A percentile compares a stretch with the other conserved stretches of the same genome.
Evolutionary conservation across 2,113 vertebrate genomes (phyloP).

Genomic region (Leptobrachium ailaonicum): DNA sequence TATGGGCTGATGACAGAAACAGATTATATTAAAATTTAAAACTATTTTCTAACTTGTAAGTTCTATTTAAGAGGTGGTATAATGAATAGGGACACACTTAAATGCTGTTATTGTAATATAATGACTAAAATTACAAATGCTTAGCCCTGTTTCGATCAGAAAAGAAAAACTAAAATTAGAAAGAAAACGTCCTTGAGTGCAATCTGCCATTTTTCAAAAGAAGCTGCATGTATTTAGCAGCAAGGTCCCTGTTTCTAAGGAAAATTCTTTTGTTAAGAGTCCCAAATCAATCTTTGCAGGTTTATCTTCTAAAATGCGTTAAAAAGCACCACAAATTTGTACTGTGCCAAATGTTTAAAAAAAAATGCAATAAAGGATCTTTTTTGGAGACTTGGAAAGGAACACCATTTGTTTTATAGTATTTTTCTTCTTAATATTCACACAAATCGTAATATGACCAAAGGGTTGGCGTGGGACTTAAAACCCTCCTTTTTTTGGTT

Average conservation of each 20-base stretch:
- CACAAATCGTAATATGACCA: slow-evolving; percentile 7
- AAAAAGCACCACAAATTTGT: slow-evolving; percentile 78
- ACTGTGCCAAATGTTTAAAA: slow-evolving; percentile 80
- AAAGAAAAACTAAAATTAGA: slow-evolving; percentile 11
- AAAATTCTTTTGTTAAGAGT: slow-evolving; percentile 75
- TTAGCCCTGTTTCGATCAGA: slow-evolving; percentile 61
- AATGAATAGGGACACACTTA: slow-evolving; percentile 49
- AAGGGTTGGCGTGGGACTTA: not conserved
- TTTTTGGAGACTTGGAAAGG: slow-evolving; percentile 56
- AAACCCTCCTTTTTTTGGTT: not conserved
- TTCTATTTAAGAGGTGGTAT: slow-evolving; percentile 76
- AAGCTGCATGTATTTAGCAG: slow-evolving; percentile 73
- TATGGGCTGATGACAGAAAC: slow-evolving; percentile 81
- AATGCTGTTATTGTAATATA: slow-evolving; percentile 65
- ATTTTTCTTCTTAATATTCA: slow-evolving; percentile 1
- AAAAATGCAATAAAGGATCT: slow-evolving; percentile 76
- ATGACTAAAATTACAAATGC: slow-evolving; percentile 63
- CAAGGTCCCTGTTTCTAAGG: slow-evolving; percentile 75
- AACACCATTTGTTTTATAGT: slow-evolving; percentile 27
- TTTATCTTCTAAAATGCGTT: slow-evolving; percentile 73
- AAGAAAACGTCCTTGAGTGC: slow-evolving; percentile 20
- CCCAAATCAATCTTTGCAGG: slow-evolving; percentile 81
- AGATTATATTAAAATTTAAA: slow-evolving; percentile 87
- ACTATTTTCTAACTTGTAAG: slow-evolving; percentile 92
- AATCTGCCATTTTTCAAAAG: slow-evolving; percentile 72